Evolutionary conservation across 2,113 vertebrate species (phyloP).

Genomic region (Peromyscus polionotus): DNA sequence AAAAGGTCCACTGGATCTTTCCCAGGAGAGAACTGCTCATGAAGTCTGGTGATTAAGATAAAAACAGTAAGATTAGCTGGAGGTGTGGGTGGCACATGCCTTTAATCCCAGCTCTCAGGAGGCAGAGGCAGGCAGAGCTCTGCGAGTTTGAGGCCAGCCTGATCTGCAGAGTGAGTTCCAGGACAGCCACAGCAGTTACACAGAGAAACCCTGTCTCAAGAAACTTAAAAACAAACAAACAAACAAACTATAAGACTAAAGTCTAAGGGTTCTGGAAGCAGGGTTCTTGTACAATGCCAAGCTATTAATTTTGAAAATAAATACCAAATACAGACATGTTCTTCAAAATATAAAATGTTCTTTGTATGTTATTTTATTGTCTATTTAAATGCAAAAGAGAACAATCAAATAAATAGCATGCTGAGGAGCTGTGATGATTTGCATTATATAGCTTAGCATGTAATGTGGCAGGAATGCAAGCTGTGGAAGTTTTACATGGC

Average conservation of each 20-base stretch:
- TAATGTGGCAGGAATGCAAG: neutral
- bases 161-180: too few relatives aligned
- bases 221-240: too few relatives aligned
- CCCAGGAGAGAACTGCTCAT: neutral
- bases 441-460: neutral
- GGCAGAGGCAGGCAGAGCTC: too few relatives aligned
- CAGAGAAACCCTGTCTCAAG: too few relatives aligned
- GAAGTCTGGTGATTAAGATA: neutral
- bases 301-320: neutral
- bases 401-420: neutral
- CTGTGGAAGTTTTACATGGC: neutral
- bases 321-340: neutral
- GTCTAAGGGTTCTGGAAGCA: neutral
- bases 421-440: neutral
- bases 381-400: neutral
- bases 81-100: too few relatives aligned
- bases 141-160: too few relatives aligned
- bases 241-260: neutral
- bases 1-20: neutral
- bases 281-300: neutral
- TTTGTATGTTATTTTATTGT: neutral
- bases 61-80: neutral
- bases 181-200: too few relatives aligned
- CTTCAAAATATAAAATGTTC: neutral
- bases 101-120: too few relatives aligned